Percentiles rank a stretch among this genome's conserved stretches.
Evolutionary conservation across 2,888 invertebrate species (phyloP).

Genomic region (Piscicola geometra): DNA sequence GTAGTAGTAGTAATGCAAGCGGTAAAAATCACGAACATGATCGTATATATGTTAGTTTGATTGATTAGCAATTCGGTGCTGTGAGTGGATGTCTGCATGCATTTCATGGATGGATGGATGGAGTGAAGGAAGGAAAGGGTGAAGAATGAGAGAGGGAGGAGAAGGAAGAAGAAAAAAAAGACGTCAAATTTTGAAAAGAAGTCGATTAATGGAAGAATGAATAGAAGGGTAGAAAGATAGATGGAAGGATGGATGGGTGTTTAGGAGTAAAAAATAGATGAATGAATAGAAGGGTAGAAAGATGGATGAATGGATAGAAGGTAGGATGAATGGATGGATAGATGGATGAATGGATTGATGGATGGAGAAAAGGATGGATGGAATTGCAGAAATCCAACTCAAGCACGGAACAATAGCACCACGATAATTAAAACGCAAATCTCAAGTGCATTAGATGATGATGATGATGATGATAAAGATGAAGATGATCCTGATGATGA

Average conservation of each 20-base stretch:
- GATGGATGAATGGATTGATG: background rate
- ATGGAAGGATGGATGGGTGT: too few relatives aligned
- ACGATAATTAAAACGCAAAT: too few relatives aligned
- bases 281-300: background rate
- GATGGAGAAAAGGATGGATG: background rate
- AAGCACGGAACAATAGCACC: background rate
- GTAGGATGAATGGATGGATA: background rate
- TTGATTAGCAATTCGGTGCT: background rate
- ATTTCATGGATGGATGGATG: background rate
- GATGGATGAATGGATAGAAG: background rate
- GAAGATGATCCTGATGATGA: too few relatives aligned
- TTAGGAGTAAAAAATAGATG: background rate
- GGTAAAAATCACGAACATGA: slow-evolving; percentile 18
- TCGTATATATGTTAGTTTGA: slow-evolving; percentile 21
- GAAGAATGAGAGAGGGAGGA: background rate
- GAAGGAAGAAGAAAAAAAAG: background rate
- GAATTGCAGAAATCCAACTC: background rate
- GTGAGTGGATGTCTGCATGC: background rate
- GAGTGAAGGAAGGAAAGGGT: background rate
- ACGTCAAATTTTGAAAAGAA: background rate
- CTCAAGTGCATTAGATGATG: too few relatives aligned
- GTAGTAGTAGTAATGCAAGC: slow-evolving; percentile 32
- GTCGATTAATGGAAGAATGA: background rate
- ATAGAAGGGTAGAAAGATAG: background rate
- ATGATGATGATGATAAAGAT: too few relatives aligned